phyloP scores from a whole-genome alignment of 2,113 vertebrate genomes.

The Physeter macrocephalus region DNA sequence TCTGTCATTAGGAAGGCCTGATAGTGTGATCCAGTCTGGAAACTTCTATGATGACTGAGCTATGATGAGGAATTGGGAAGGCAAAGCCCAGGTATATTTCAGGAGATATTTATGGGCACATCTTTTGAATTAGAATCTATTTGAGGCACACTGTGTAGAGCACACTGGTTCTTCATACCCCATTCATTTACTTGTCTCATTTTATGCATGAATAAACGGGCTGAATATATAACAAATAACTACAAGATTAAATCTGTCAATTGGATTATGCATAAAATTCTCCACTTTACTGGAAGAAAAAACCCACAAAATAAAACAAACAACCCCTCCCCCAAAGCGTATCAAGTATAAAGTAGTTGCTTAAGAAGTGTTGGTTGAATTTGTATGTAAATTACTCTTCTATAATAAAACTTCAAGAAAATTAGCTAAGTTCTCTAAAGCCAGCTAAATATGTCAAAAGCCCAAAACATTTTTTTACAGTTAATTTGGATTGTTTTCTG shows the following conservation, averaged over 20 bases:
- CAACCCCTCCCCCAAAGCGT: not conserved
- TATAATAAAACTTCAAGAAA: conserved; percentile 3
- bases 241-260: conserved; percentile 55
- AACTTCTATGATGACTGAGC: not conserved
- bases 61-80: not conserved
- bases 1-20: not conserved
- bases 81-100: not conserved
- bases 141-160: not conserved
- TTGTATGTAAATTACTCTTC: not conserved
- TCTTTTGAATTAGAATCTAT: conserved; percentile 20
- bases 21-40: not conserved
- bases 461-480: not conserved
- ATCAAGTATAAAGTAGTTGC: not conserved
- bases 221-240: conserved; percentile 35
- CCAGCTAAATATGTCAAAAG: not conserved
- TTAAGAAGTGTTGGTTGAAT: conserved; percentile 17
- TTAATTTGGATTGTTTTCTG: not conserved
- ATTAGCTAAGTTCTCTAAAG: not conserved
- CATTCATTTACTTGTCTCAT: conserved; percentile 49
- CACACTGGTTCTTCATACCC: conserved; percentile 30
- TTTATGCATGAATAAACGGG: conserved; percentile 43
- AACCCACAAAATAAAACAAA: conserved; percentile 4
- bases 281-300: not conserved
- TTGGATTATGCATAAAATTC: not conserved
- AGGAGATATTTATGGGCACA: not conserved